A percentile compares a stretch with the other conserved stretches of the same genome.
These are phyloP conservation scores for Epinephelus moara DNA, from an alignment of 2,113 vertebrate genomes.

Conservation along the genomic window DNA sequence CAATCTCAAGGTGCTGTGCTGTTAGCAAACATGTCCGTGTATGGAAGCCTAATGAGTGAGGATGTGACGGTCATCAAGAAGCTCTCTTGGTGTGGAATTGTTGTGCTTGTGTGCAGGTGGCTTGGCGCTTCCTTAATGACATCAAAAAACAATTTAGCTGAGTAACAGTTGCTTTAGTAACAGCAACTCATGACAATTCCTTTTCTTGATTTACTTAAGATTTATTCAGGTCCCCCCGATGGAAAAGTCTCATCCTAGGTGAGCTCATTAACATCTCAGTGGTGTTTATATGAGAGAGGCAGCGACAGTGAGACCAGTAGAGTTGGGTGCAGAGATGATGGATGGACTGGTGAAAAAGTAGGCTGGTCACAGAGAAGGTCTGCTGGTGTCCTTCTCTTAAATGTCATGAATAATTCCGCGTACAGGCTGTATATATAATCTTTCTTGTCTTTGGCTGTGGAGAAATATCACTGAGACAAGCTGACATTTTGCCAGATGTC, in stretches of 20 bases:
- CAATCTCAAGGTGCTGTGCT: background rate
- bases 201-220: too few species aligned
- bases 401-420: constrained; percentile 2
- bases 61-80: background rate
- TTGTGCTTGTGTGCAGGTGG: background rate
- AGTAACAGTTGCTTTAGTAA: constrained; percentile 11
- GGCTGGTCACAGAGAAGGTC: background rate
- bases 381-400: constrained; percentile 5
- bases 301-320: background rate
- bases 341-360: background rate
- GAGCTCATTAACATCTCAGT: constrained; percentile 5
- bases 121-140: background rate
- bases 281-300: background rate
- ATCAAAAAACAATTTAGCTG: constrained; percentile 7
- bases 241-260: constrained; percentile 13
- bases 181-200: background rate
- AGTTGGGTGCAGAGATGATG: background rate
- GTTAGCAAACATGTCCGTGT: background rate
- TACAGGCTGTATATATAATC: background rate
- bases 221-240: background rate
- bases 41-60: background rate
- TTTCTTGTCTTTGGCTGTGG: background rate
- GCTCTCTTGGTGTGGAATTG: background rate
- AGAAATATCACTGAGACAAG: constrained; percentile 3
- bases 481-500: constrained; percentile 21